These are phyloP conservation scores for Neotoma lepida DNA, from an alignment of 2,113 vertebrate species.

Conservation along the genomic window DNA sequence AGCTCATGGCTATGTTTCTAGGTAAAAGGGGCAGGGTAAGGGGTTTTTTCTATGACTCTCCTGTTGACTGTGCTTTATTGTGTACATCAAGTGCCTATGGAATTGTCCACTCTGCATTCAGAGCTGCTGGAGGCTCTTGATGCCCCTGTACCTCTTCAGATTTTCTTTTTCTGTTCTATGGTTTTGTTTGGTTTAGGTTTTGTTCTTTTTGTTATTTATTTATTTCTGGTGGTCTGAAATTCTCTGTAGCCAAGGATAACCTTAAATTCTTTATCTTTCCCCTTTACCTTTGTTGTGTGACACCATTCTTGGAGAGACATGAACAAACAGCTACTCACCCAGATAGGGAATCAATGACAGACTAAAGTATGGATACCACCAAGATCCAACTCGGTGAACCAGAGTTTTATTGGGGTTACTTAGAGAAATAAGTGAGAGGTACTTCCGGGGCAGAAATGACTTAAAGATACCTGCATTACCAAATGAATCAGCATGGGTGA, in stretches of 20 bases:
- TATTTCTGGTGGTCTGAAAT: neutral
- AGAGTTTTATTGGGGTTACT: neutral
- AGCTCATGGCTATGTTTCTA: conserved; percentile 94
- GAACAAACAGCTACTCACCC: neutral
- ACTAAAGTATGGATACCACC: neutral
- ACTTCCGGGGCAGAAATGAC: neutral
- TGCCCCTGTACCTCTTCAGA: neutral
- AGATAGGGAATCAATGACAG: neutral
- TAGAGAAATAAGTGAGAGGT: neutral
- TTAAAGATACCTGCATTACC: neutral
- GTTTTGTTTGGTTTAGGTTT: neutral
- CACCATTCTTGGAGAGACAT: neutral
- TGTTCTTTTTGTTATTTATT: neutral
- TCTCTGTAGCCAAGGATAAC: neutral
- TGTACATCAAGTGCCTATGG: neutral
- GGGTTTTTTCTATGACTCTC: neutral
- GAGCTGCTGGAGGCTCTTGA: neutral
- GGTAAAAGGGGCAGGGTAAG: conserved; percentile 84
- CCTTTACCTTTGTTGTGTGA: neutral
- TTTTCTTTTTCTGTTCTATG: neutral
- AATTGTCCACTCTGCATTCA: neutral
- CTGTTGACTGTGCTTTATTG: neutral
- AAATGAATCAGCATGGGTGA: neutral
- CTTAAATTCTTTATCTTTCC: neutral
- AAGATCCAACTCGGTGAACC: neutral